phyloP scores from a whole-genome alignment of 2,888 invertebrate genomes.

The Synergus japonicus region DNA sequence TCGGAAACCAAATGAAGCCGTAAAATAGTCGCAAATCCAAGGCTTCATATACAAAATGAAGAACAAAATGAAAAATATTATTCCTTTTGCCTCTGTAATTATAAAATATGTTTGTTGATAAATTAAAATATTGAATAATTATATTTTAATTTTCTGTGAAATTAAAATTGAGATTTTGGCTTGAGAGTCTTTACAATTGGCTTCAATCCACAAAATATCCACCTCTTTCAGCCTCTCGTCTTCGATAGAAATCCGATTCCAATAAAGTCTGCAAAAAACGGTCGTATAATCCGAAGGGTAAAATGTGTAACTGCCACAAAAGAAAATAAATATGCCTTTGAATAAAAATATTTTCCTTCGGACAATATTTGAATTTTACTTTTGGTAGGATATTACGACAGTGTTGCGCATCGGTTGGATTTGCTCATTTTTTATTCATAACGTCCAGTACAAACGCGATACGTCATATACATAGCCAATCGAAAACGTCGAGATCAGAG shows the following conservation, averaged over 20 bases:
- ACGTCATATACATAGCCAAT: not conserved
- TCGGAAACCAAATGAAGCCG: not conserved
- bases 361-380: not conserved
- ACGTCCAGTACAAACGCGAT: not conserved
- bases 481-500: constrained; percentile 24
- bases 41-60: not conserved
- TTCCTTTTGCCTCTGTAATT: too few relatives aligned
- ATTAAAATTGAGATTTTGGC: not conserved
- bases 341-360: not conserved
- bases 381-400: not conserved
- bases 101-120: too few relatives aligned
- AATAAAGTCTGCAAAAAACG: not conserved
- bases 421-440: constrained; percentile 22
- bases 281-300: not conserved
- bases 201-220: not conserved
- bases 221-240: not conserved
- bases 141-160: too few relatives aligned
- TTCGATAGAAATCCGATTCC: not conserved
- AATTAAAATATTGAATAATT: too few relatives aligned
- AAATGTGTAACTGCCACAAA: not conserved
- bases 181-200: not conserved
- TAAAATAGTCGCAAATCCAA: not conserved
- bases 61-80: not conserved
- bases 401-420: not conserved
- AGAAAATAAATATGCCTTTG: not conserved